Percentiles rank a stretch among this genome's conserved stretches.
phyloP scores from a whole-genome alignment of 2,797 vertebrate genomes.

The Poecilia wingei region DNA sequence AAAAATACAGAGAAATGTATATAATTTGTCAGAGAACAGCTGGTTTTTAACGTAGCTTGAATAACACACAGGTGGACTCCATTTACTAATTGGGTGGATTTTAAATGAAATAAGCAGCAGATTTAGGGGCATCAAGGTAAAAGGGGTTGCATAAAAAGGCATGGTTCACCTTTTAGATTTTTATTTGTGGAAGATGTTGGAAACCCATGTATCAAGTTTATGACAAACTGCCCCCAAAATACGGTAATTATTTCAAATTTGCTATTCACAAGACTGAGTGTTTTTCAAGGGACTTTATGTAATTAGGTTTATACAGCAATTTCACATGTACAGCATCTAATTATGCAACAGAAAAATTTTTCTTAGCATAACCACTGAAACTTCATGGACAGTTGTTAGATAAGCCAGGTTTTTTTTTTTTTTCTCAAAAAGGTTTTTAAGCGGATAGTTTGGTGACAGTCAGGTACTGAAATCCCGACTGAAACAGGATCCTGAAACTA shows the following conservation, averaged over 20 bases:
- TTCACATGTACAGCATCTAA: too few relatives aligned
- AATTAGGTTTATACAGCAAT: not conserved
- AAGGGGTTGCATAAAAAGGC: not conserved
- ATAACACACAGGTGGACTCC: not conserved
- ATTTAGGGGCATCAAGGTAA: not conserved
- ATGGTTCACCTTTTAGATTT: not conserved
- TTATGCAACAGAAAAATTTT: not conserved
- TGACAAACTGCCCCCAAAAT: not conserved
- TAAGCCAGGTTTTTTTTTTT: not conserved
- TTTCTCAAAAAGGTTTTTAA: not conserved
- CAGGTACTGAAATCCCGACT: conserved; percentile 1
- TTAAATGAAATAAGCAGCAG: not conserved
- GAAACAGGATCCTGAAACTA: conserved; percentile 39
- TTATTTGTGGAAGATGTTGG: not conserved
- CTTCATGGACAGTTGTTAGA: not conserved
- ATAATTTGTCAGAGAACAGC: not conserved
- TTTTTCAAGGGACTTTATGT: not conserved
- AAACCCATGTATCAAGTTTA: not conserved
- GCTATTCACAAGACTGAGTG: not conserved
- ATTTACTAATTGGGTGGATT: not conserved
- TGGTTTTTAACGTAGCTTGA: not conserved
- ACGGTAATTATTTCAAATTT: not conserved
- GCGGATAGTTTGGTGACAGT: conserved; percentile 1
- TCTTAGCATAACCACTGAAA: not conserved
- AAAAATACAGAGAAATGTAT: not conserved